phyloP scores from a whole-genome alignment of 1,140 invertebrate species.

The Stenopsyche tienmushanensis region DNA sequence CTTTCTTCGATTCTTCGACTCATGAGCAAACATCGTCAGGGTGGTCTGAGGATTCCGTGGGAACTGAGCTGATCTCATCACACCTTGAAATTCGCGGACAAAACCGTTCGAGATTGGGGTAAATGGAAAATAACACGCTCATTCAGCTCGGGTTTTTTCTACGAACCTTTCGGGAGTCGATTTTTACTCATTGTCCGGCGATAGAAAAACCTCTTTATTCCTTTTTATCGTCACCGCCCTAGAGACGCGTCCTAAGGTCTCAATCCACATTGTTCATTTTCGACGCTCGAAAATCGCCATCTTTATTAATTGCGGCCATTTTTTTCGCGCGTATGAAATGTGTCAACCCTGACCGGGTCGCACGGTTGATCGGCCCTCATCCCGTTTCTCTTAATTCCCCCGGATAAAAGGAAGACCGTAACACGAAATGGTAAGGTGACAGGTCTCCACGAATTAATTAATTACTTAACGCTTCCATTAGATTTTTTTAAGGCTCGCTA shows the following conservation, averaged over 20 bases:
- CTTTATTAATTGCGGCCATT: too few species aligned
- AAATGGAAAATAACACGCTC: conserved; percentile 25
- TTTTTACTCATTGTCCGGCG: neutral
- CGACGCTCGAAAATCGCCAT: too few species aligned
- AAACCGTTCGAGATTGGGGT: conserved; percentile 16
- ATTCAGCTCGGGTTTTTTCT: conserved; percentile 1
- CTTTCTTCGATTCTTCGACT: too few species aligned
- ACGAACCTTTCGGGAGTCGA: too few species aligned
- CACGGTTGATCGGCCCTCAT: neutral
- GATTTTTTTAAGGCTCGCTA: neutral
- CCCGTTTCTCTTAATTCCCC: neutral
- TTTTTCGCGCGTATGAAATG: too few species aligned
- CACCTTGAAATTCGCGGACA: conserved; percentile 24
- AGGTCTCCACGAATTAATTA: conserved; percentile 25
- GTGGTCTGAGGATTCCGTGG: conserved; percentile 1
- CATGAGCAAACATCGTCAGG: neutral
- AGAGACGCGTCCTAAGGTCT: too few species aligned
- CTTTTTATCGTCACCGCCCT: too few species aligned
- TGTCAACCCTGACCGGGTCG: too few species aligned
- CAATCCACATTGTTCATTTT: too few species aligned
- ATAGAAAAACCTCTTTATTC: too few species aligned
- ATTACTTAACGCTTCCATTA: conserved; percentile 27
- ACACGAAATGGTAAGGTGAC: conserved; percentile 9
- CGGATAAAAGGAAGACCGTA: neutral
- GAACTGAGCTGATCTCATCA: conserved; percentile 2